Conservation (phyloP, 1,140 invertebrate species). For the Spodoptera litura region DNA sequence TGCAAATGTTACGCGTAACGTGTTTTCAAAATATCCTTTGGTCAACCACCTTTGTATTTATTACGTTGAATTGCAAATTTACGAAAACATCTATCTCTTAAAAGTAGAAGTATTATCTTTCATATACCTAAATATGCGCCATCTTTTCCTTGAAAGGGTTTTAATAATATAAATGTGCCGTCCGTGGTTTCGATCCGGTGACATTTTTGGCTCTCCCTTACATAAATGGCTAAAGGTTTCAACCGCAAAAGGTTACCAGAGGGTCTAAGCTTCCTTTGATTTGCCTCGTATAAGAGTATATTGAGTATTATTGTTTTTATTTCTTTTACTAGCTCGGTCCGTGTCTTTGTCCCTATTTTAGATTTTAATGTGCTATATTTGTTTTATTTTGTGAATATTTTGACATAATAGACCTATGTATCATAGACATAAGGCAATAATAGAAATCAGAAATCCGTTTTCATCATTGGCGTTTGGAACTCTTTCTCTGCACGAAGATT, state of each 20-base stretch:
- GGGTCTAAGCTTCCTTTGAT: conserved; percentile 40
- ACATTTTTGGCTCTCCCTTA: conserved; percentile 24
- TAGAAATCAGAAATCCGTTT: no score
- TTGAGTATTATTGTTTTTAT: conserved; percentile 16
- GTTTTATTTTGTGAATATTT: no score
- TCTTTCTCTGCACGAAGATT: no score
- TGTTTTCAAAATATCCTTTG: no score
- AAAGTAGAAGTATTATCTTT: neutral
- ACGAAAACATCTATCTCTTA: no score
- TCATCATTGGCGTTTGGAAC: no score
- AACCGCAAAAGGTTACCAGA: conserved; percentile 39
- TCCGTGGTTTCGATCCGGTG: conserved; percentile 28
- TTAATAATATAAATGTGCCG: conserved; percentile 26
- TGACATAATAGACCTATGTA: no score
- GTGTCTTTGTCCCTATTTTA: neutral
- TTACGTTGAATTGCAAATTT: no score
- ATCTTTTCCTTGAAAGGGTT: conserved; percentile 8
- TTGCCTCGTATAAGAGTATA: conserved; percentile 12
- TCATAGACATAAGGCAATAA: no score
- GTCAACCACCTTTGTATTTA: no score
- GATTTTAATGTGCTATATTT: no score
- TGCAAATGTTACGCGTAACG: no score
- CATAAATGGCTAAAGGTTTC: conserved; percentile 30
- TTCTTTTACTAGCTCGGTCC: neutral
- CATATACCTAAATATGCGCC: neutral